Evolutionary conservation across 92 coral and sea anemone species (phyloP), one percentile per base, ranked within the genome.

Genomic region (Isaurus tuberculatus): DNA sequence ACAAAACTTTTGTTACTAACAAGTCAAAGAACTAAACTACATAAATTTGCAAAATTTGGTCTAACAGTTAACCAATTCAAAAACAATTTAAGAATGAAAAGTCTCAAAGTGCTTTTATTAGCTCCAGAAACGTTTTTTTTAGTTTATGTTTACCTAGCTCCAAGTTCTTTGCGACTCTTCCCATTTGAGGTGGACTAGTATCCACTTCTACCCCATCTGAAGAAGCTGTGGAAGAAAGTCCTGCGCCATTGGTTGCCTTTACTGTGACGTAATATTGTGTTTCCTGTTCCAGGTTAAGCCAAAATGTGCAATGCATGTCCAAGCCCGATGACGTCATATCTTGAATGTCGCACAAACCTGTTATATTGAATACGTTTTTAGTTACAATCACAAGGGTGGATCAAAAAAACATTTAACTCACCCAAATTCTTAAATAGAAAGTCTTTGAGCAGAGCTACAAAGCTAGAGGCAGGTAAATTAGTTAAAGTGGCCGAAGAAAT

Each of bases 161-260:
- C 34, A 79, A 34, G 30, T 67, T 69, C 25, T 36, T 77, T 31
- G 34, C 64, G 29, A 93, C 79, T 2, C 88, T 78, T 2, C 89
- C 91, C 26, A 86, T 44, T 34, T 31, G 31, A 43, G 99, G 94
- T 20, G 98, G 93, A 65, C 91, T 94, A 42, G 79, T 69, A 67
- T 96, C 99, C 2, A 96, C 57, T 36, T 89, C 82, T 22, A 96
- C 86, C 3, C 99, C 98, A 84, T 91, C 92, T 5, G 99, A 96
- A 23, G 81, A 94, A 40, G 92, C 82, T 11, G 84, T 65, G 61
- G 84, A 75, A n/a, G 90, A 89, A 40, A 90, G 85, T 32, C 99
- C 97, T 64, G 97, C 99, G 42, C 90, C 96, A 83, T 96, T 96
- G 27, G 83, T 88, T 51, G 98, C 99, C 40, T 89, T 92, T 19